Percentiles rank a stretch among this genome's conserved stretches.
These are phyloP conservation scores for Camarhynchus parvulus DNA, from an alignment of 2,113 vertebrate species.

Conservation along the genomic window DNA sequence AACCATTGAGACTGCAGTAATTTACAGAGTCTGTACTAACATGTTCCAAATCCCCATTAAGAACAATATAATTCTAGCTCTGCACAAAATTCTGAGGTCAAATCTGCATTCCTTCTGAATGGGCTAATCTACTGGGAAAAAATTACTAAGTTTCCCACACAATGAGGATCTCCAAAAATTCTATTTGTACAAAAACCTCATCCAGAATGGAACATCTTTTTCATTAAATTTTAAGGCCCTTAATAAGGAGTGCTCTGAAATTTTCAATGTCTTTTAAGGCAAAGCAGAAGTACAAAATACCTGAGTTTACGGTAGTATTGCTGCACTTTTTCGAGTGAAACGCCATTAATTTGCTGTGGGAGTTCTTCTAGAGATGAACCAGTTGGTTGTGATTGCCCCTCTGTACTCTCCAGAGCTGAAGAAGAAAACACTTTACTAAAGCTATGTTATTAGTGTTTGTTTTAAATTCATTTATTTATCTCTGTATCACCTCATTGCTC, in stretches of 20 bases:
- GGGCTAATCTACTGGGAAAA: neutral
- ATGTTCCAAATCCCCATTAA: neutral
- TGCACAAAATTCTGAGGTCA: neutral
- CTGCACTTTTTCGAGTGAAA: constrained; percentile 93
- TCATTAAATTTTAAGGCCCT: neutral
- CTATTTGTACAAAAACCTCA: neutral
- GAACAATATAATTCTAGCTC: neutral
- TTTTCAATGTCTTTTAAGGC: neutral
- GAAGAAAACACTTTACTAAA: constrained; percentile 15
- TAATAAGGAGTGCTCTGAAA: neutral
- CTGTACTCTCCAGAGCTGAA: constrained; percentile 87
- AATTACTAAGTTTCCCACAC: neutral
- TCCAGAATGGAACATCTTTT: neutral
- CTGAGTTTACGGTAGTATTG: constrained; percentile 96
- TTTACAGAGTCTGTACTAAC: neutral
- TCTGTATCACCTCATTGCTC: neutral
- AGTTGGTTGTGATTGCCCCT: constrained; percentile 79
- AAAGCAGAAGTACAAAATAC: constrained; percentile 64
- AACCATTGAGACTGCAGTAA: neutral
- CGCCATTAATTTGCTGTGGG: constrained; percentile 88
- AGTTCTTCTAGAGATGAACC: constrained; percentile 83
- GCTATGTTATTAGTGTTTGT: neutral
- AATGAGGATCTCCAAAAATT: neutral
- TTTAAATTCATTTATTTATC: neutral
- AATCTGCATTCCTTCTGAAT: neutral